These are phyloP conservation scores for Triplophysa bombifrons DNA, from an alignment of 2,797 vertebrate genomes.

Conservation along the genomic window DNA sequence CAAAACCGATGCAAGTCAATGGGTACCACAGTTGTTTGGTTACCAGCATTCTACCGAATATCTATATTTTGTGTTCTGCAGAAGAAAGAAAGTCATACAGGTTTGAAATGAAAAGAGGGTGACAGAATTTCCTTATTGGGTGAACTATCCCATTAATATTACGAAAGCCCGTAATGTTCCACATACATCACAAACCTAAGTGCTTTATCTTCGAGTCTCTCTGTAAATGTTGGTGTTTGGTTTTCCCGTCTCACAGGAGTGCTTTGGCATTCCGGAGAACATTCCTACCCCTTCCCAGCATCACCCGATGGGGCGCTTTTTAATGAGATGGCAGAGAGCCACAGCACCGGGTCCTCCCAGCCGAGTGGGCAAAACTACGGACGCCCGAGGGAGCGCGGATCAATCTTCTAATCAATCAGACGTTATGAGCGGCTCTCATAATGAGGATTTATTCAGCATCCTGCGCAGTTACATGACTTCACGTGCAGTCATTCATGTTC, in stretches of 20 bases:
- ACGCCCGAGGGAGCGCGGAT: slow-evolving; percentile 35
- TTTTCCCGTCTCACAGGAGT: slow-evolving; percentile 23
- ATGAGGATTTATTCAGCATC: slow-evolving; percentile 19
- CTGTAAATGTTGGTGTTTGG: slow-evolving; percentile 42
- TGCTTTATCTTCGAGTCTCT: slow-evolving; percentile 11
- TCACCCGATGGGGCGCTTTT: slow-evolving; percentile 39
- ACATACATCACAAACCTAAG: no score
- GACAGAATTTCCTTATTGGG: no score
- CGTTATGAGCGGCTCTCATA: slow-evolving; percentile 4
- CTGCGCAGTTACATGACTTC: slow-evolving; percentile 24
- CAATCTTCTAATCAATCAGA: slow-evolving; percentile 54
- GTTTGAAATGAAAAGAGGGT: no score
- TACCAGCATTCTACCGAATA: no score
- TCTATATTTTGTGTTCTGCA: no score
- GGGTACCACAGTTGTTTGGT: no score
- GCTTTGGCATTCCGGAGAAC: slow-evolving; percentile 28
- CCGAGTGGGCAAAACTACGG: slow-evolving; percentile 26
- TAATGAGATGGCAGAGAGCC: slow-evolving; percentile 56
- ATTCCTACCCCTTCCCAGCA: slow-evolving; percentile 23
- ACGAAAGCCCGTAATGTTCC: not conserved
- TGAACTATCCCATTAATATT: no score
- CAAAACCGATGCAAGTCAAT: no score
- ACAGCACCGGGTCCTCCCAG: slow-evolving; percentile 9
- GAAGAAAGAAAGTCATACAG: no score
- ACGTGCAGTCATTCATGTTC: slow-evolving; percentile 29